Conservation (phyloP, 2,888 invertebrate species). For the Ophioninae sp. region DNA sequence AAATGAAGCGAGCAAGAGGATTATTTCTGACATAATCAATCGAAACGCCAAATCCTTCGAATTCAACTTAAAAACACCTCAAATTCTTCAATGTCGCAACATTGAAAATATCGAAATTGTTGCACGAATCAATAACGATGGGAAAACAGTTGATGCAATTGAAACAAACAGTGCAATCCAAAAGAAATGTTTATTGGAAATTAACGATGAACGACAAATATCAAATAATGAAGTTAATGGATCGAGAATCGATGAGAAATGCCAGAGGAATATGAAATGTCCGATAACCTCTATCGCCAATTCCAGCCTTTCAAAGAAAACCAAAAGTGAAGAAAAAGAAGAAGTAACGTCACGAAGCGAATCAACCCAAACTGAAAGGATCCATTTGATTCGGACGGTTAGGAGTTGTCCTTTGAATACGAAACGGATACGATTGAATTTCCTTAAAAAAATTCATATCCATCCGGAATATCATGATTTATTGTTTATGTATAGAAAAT, state of each 20-base stretch:
- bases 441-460: conserved; percentile 26
- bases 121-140: background rate
- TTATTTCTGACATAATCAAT: background rate
- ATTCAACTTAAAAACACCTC: background rate
- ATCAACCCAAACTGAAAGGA: conserved; percentile 66
- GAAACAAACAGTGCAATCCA: background rate
- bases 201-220: background rate
- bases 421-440: conserved; percentile 18
- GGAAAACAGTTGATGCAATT: background rate
- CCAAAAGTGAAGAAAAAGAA: background rate
- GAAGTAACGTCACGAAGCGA: background rate
- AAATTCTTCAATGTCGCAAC: background rate
- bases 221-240: background rate
- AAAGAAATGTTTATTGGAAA: background rate
- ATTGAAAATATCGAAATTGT: background rate
- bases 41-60: background rate
- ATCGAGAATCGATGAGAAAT: background rate
- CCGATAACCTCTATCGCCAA: background rate
- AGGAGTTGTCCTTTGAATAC: conserved; percentile 64
- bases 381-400: conserved; percentile 58
- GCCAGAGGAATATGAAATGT: background rate
- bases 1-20: background rate
- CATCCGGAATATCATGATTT: conserved; percentile 13
- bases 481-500: conserved; percentile 63
- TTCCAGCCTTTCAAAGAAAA: background rate